A percentile compares a stretch with the other conserved stretches of the same genome.
Evolutionary conservation across 2,797 vertebrate species (phyloP).

Genomic region (Intellagama lesueurii): DNA sequence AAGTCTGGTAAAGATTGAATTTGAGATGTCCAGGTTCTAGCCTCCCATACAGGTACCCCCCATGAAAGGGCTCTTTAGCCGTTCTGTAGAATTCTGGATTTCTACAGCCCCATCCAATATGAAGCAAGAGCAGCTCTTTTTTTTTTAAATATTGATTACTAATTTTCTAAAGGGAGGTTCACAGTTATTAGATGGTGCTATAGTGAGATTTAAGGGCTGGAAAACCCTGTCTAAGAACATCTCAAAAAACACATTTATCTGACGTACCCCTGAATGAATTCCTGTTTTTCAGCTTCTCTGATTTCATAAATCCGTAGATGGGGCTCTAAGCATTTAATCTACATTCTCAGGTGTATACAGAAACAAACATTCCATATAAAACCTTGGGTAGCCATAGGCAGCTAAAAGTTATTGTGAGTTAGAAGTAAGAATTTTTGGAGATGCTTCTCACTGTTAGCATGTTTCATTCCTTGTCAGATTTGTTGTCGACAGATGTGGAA

Average conservation of each 20-base stretch:
- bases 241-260: not conserved
- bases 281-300: not conserved
- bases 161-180: too few species aligned
- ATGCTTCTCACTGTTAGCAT: not conserved
- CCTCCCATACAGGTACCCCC: too few species aligned
- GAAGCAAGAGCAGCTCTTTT: too few species aligned
- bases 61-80: too few species aligned
- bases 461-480: conserved; percentile 23
- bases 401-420: not conserved
- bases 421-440: not conserved
- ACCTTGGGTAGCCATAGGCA: not conserved
- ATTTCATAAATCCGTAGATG: not conserved
- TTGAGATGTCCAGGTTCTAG: too few species aligned
- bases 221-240: not conserved
- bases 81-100: too few species aligned
- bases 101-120: too few species aligned
- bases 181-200: not conserved
- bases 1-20: too few species aligned
- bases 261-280: not conserved
- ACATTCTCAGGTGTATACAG: not conserved
- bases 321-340: not conserved
- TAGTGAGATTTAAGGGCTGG: not conserved
- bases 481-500: conserved; percentile 21
- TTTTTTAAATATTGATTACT: too few species aligned
- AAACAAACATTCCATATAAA: not conserved